These are phyloP conservation scores for Zenarchopterus dispar DNA, from an alignment of 2,797 vertebrate species.

Conservation along the genomic window DNA sequence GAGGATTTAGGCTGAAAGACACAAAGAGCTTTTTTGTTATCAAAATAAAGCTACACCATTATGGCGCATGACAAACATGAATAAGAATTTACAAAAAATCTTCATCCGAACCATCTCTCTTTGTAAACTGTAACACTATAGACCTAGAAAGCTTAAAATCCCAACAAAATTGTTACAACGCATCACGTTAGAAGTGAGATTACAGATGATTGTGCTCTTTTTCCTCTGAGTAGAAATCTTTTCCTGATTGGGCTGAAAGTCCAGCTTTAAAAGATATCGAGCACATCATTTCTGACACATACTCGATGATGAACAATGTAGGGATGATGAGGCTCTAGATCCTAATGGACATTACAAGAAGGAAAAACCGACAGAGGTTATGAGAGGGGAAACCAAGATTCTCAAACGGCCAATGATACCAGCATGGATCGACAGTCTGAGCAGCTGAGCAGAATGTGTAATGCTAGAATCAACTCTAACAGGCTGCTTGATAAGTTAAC, in stretches of 20 bases:
- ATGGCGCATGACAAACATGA: too few species aligned
- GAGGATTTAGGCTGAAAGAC: too few species aligned
- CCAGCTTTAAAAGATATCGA: neutral
- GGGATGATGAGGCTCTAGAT: slow-evolving; percentile 16
- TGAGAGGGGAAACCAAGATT: slow-evolving; percentile 19
- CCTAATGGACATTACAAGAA: slow-evolving; percentile 24
- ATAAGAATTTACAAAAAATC: neutral
- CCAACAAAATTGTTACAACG: neutral
- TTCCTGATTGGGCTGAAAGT: neutral
- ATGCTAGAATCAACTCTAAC: slow-evolving; percentile 26
- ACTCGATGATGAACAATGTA: slow-evolving; percentile 3
- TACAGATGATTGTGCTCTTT: neutral
- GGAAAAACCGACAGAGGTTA: slow-evolving; percentile 28
- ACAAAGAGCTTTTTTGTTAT: too few species aligned
- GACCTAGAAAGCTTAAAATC: neutral
- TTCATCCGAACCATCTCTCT: neutral
- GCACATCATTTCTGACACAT: neutral
- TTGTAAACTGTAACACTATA: neutral
- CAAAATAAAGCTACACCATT: too few species aligned
- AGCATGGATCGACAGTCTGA: slow-evolving; percentile 2
- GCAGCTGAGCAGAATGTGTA: slow-evolving; percentile 36
- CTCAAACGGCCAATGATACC: neutral
- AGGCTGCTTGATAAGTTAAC: slow-evolving; percentile 45
- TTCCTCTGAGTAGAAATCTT: neutral
- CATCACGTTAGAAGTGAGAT: neutral